phyloP scores from a whole-genome alignment of 2,888 invertebrate genomes.

The Scotopteryx bipunctaria region DNA sequence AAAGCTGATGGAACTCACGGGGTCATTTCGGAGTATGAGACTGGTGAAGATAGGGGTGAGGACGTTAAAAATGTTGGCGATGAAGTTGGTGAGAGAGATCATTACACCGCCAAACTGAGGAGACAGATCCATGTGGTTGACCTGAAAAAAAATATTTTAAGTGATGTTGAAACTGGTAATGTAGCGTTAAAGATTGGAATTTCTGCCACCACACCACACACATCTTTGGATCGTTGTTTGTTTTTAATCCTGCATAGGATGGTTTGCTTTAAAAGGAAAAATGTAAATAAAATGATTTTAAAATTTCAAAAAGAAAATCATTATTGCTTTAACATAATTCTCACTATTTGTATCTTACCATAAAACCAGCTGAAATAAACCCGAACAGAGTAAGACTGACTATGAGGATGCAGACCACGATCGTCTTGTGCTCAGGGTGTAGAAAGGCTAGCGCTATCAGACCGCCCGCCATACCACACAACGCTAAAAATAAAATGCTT shows the following conservation, averaged over 20 bases:
- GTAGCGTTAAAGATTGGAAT: too few relatives aligned
- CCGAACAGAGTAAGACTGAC: constrained; percentile 85
- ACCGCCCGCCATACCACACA: constrained; percentile 85
- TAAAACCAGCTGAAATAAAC: constrained; percentile 87
- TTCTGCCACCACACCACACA: too few relatives aligned
- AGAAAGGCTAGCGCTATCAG: constrained; percentile 83
- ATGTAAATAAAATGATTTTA: too few relatives aligned
- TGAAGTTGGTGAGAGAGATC: constrained; percentile 91
- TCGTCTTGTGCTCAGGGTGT: constrained; percentile 53
- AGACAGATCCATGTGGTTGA: constrained; percentile 91
- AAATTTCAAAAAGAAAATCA: too few relatives aligned
- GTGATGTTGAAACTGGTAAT: too few relatives aligned
- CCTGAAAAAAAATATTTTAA: too few relatives aligned
- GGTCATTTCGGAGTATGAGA: constrained; percentile 84
- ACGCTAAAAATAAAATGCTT: constrained; percentile 65
- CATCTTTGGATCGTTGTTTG: too few relatives aligned
- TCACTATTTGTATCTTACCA: too few relatives aligned
- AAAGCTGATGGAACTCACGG: constrained; percentile 56
- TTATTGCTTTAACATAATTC: too few relatives aligned
- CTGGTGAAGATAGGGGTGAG: constrained; percentile 88
- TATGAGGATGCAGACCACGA: constrained; percentile 85
- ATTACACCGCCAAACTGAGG: constrained; percentile 90
- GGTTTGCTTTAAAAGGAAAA: too few relatives aligned
- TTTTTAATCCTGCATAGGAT: too few relatives aligned
- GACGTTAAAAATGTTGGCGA: constrained; percentile 87